Conservation (phyloP, 2,888 invertebrate genomes). For the Torymus texanus region DNA sequence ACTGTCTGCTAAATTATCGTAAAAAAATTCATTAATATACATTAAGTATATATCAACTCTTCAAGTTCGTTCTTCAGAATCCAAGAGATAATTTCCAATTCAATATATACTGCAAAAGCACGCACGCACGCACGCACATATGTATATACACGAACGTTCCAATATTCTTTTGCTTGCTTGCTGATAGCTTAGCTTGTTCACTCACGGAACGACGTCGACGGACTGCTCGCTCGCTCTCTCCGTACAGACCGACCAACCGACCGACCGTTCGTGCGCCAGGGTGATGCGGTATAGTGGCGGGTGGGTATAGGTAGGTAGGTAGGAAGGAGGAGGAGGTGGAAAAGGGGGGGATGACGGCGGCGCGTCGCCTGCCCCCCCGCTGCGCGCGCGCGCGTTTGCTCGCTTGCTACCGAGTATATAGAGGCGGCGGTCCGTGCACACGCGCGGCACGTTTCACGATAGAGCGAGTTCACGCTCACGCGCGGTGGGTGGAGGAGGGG, state of each 20-base stretch:
- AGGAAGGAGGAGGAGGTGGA: conserved; percentile 45
- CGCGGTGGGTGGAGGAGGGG: not conserved
- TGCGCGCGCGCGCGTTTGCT: conserved; percentile 72
- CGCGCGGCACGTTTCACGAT: conserved; percentile 53
- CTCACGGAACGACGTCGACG: conserved; percentile 69
- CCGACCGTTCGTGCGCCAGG: conserved; percentile 20
- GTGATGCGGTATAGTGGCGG: too few species aligned
- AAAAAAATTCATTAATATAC: too few species aligned
- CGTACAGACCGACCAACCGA: too few species aligned
- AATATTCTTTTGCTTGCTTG: not conserved
- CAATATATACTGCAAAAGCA: too few species aligned
- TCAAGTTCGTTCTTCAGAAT: too few species aligned
- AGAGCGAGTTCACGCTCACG: conserved; percentile 23
- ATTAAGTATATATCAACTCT: too few species aligned
- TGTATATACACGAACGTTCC: not conserved
- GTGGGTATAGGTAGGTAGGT: conserved; percentile 21
- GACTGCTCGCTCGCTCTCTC: conserved; percentile 69
- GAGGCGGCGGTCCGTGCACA: conserved; percentile 55
- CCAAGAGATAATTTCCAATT: too few species aligned
- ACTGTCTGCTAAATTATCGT: too few species aligned
- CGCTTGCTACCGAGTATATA: conserved; percentile 62
- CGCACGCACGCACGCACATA: too few species aligned
- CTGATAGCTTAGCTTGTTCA: conserved; percentile 62
- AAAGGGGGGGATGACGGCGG: conserved; percentile 53
- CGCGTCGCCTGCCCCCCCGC: conserved; percentile 62